phyloP scores from a whole-genome alignment of 2,797 vertebrate genomes.

The Myoxocephalus aenaeus region DNA sequence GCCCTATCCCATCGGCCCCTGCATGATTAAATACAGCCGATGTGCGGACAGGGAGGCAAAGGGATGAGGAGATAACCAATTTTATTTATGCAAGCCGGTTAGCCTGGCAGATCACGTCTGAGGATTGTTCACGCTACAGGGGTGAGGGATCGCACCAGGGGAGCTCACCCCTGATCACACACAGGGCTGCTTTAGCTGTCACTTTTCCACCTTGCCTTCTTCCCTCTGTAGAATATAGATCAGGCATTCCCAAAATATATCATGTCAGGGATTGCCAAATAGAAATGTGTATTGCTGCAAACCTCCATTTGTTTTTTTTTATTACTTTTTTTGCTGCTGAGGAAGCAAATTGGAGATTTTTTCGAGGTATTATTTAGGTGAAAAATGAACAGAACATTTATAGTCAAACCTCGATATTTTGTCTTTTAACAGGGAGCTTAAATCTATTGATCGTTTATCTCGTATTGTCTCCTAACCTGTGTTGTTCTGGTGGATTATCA shows the following conservation, averaged over 20 bases:
- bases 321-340: neutral
- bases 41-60: slow-evolving; percentile 78
- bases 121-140: slow-evolving; percentile 85
- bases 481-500: slow-evolving; percentile 1
- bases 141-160: slow-evolving; percentile 78
- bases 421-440: neutral
- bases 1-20: slow-evolving; percentile 75
- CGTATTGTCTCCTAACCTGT: neutral
- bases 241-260: slow-evolving; percentile 72
- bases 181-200: slow-evolving; percentile 74
- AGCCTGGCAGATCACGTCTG: slow-evolving; percentile 80
- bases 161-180: slow-evolving; percentile 83
- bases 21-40: slow-evolving; percentile 84
- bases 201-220: slow-evolving; percentile 62
- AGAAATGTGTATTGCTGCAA: slow-evolving; percentile 22
- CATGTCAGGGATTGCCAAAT: slow-evolving; percentile 56
- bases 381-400: neutral
- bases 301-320: slow-evolving; percentile 11
- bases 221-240: slow-evolving; percentile 67
- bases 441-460: neutral
- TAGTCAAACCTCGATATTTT: neutral
- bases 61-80: slow-evolving; percentile 85
- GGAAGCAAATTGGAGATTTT: neutral
- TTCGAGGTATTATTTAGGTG: neutral
- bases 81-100: slow-evolving; percentile 86